Conservation (phyloP, 2,888 invertebrate genomes). For the Shargacucullia verbasci region DNA sequence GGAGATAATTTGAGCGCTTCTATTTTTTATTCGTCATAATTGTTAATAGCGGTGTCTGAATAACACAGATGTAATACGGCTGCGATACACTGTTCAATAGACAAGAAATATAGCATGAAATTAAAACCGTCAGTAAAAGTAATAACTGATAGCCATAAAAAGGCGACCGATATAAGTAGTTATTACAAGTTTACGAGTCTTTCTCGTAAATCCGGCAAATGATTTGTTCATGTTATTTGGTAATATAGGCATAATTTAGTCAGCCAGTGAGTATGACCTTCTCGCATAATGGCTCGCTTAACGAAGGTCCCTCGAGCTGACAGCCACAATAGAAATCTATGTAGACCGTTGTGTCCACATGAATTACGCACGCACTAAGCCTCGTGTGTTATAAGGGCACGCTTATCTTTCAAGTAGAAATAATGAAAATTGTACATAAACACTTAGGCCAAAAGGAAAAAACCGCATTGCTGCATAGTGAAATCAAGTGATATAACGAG, state of each 20-base stretch:
- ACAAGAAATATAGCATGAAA: slow-evolving; percentile 40
- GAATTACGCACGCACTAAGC: slow-evolving; percentile 22
- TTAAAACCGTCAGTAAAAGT: slow-evolving; percentile 32
- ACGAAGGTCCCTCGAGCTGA: slow-evolving; percentile 67
- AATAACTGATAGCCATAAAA: slow-evolving; percentile 42
- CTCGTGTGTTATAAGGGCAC: slow-evolving; percentile 41
- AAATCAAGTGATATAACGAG: too few relatives aligned
- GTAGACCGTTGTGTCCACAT: slow-evolving; percentile 30
- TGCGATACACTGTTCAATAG: slow-evolving; percentile 15
- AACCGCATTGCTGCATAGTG: too few relatives aligned
- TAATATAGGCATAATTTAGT: slow-evolving; percentile 55
- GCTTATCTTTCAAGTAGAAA: slow-evolving; percentile 38
- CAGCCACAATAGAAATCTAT: slow-evolving; percentile 54
- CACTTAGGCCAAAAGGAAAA: too few relatives aligned
- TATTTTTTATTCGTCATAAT: slow-evolving; percentile 46
- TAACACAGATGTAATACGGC: slow-evolving; percentile 22
- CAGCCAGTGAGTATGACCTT: slow-evolving; percentile 69
- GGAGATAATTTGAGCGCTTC: slow-evolving; percentile 46
- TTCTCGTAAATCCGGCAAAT: slow-evolving; percentile 41
- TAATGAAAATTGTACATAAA: slow-evolving; percentile 10
- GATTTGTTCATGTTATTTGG: slow-evolving; percentile 50
- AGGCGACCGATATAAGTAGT: slow-evolving; percentile 15
- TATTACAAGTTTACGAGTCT: slow-evolving; percentile 42
- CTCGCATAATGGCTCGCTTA: slow-evolving; percentile 68
- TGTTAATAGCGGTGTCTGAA: slow-evolving; percentile 29